These are phyloP conservation scores for Leistus spinibarbis DNA, from an alignment of 2,888 invertebrate genomes.

Conservation along the genomic window DNA sequence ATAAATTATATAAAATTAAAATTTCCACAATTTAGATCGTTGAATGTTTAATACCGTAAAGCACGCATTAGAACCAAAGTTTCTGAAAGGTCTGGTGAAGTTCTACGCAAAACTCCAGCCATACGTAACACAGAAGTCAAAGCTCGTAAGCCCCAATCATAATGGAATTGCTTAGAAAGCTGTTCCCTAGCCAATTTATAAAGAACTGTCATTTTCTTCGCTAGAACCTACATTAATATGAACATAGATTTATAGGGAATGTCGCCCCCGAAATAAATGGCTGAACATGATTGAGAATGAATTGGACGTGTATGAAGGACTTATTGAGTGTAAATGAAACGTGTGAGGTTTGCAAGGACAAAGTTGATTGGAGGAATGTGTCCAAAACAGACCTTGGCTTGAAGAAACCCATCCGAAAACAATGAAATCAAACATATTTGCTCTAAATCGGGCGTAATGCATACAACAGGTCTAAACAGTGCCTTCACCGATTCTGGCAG, in stretches of 20 bases:
- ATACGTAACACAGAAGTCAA: constrained; percentile 90
- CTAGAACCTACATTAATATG: constrained; percentile 65
- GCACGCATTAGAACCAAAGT: constrained; percentile 90
- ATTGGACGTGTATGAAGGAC: background rate
- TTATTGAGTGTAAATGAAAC: background rate
- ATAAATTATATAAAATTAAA: background rate
- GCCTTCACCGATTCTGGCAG: constrained; percentile 92
- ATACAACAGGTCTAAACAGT: constrained; percentile 88
- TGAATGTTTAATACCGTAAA: constrained; percentile 55
- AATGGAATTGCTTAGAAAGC: constrained; percentile 90
- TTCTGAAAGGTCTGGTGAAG: constrained; percentile 79
- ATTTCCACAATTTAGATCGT: background rate
- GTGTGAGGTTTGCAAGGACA: no score
- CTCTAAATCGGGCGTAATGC: constrained; percentile 89
- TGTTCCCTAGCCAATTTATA: constrained; percentile 88
- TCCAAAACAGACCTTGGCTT: constrained; percentile 82
- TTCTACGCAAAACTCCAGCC: constrained; percentile 86
- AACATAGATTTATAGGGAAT: background rate
- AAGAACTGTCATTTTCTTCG: constrained; percentile 92
- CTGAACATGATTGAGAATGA: no score
- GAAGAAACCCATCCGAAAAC: constrained; percentile 89
- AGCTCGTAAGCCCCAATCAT: constrained; percentile 91
- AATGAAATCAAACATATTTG: constrained; percentile 91
- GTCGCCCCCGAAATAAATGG: background rate
- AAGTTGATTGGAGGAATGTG: no score